These are phyloP conservation scores for Acanthosoma haemorrhoidale DNA, from an alignment of 2,888 invertebrate species.

Conservation along the genomic window DNA sequence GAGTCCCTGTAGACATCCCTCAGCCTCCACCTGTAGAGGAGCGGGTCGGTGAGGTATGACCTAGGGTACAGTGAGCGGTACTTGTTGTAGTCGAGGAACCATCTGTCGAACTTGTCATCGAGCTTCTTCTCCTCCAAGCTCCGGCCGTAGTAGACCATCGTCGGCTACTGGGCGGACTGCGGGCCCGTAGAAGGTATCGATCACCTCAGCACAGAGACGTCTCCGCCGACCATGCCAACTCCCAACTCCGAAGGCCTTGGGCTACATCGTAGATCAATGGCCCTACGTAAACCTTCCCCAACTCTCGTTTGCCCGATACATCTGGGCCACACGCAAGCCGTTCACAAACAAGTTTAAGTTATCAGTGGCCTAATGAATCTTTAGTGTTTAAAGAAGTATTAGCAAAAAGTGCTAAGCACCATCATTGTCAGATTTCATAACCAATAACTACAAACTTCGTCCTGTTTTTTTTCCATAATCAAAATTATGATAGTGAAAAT, in stretches of 20 bases:
- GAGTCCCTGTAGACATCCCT: constrained; percentile 19
- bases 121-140: constrained; percentile 20
- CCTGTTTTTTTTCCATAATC: no score
- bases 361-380: no score
- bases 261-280: neutral
- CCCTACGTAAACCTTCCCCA: neutral
- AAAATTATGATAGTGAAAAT: no score
- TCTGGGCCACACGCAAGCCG: neutral
- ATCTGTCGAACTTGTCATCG: constrained; percentile 25
- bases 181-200: neutral
- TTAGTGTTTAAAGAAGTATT: no score
- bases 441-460: no score
- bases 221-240: constrained; percentile 19
- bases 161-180: neutral
- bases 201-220: constrained; percentile 4
- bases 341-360: neutral
- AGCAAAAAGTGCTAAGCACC: no score
- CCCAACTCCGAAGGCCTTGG: constrained; percentile 9
- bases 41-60: constrained; percentile 20
- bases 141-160: constrained; percentile 23
- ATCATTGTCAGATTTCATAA: no score
- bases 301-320: neutral
- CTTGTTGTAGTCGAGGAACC: constrained; percentile 24
- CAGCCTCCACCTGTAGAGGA: constrained; percentile 15
- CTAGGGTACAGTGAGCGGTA: constrained; percentile 19